Percentiles rank a stretch among this genome's conserved stretches.
Evolutionary conservation across 2,888 invertebrate species (phyloP).

Genomic region (Ormyrus rosae): DNA sequence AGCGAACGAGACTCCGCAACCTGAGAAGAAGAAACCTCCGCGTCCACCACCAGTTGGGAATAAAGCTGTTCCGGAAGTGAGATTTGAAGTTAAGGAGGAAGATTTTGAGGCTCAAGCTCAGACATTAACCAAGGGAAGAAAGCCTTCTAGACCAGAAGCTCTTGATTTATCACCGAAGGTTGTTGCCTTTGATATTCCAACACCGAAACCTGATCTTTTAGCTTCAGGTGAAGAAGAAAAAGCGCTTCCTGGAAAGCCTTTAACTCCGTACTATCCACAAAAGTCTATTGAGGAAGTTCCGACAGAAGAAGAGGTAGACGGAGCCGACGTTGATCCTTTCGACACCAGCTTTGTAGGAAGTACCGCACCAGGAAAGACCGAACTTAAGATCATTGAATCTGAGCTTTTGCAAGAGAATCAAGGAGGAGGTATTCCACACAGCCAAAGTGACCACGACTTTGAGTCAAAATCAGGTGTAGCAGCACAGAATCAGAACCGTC

Average conservation of each 20-base stretch:
- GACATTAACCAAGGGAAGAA: constrained; percentile 54
- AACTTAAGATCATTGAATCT: constrained; percentile 79
- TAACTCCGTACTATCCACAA: constrained; percentile 88
- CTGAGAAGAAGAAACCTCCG: constrained; percentile 57
- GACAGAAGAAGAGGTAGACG: constrained; percentile 76
- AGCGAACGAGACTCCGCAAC: constrained; percentile 76
- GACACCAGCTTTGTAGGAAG: constrained; percentile 81
- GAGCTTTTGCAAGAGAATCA: constrained; percentile 73
- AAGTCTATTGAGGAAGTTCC: constrained; percentile 78
- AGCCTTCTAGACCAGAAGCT: constrained; percentile 82
- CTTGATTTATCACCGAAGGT: constrained; percentile 75
- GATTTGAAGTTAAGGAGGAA: constrained; percentile 22
- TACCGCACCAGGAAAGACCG: constrained; percentile 78
- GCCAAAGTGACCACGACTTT: constrained; percentile 82
- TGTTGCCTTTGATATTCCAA: constrained; percentile 81
- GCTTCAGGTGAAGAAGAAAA: constrained; percentile 78
- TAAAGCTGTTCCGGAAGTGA: constrained; percentile 26
- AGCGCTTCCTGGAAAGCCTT: constrained; percentile 81
- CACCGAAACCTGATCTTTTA: constrained; percentile 78
- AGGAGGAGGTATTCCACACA: constrained; percentile 71
- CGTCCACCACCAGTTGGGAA: constrained; percentile 38
- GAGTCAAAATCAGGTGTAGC: constrained; percentile 76
- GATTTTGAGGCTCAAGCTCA: constrained; percentile 33
- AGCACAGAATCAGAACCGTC: constrained; percentile 69
- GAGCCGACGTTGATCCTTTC: constrained; percentile 79